Evolutionary conservation across 2,888 invertebrate genomes (phyloP).

Genomic region (Tetropium fuscum): DNA sequence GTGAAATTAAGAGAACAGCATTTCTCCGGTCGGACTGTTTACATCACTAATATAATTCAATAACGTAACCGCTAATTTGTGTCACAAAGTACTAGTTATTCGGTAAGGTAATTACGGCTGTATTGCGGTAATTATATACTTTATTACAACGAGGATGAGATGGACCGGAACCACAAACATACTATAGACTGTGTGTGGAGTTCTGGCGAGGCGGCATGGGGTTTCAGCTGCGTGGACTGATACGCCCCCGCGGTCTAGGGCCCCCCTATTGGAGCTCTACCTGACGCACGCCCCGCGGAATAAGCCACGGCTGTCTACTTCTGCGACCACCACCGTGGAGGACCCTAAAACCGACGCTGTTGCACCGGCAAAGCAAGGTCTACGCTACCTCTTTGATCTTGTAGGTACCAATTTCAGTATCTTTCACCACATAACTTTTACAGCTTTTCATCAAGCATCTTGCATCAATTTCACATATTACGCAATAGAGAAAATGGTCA

Average conservation of each 20-base stretch:
- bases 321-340: constrained; percentile 36
- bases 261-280: constrained; percentile 53
- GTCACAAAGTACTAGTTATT: constrained; percentile 57
- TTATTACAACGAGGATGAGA: constrained; percentile 41
- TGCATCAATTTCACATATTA: too few relatives aligned
- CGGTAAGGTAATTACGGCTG: constrained; percentile 54
- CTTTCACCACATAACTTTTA: too few relatives aligned
- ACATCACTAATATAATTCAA: constrained; percentile 54
- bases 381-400: not conserved
- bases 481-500: too few relatives aligned
- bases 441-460: too few relatives aligned
- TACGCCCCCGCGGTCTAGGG: constrained; percentile 51
- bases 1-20: constrained; percentile 21
- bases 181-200: constrained; percentile 31
- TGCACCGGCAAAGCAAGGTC: not conserved
- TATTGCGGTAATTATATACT: constrained; percentile 53
- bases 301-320: constrained; percentile 20
- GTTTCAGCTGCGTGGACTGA: constrained; percentile 49
- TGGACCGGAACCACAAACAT: constrained; percentile 53
- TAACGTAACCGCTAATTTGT: constrained; percentile 57
- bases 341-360: constrained; percentile 13
- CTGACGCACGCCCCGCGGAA: constrained; percentile 51
- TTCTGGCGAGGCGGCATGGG: constrained; percentile 28
- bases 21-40: constrained; percentile 41
- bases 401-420: too few relatives aligned